Evolutionary conservation across 2,113 vertebrate species (phyloP).

Genomic region (Neolamprologus variostigma): DNA sequence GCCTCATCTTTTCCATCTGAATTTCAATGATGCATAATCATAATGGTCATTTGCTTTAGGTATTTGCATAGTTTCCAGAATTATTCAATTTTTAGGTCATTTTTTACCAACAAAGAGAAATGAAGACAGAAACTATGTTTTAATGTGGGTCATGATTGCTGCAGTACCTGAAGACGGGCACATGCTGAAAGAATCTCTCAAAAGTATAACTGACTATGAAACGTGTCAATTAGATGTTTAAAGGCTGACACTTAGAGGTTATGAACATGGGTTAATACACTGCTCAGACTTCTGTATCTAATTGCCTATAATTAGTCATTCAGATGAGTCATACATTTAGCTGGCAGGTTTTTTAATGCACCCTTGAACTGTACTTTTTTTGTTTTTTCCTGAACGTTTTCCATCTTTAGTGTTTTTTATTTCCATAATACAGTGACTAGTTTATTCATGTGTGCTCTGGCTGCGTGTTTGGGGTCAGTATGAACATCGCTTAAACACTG

Average conservation of each 20-base stretch:
- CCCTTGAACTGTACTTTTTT: background rate
- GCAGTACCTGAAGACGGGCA: background rate
- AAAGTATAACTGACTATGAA: background rate
- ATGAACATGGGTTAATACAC: background rate
- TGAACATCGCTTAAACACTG: background rate
- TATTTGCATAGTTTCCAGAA: conserved; percentile 58
- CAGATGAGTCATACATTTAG: background rate
- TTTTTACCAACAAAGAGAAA: conserved; percentile 36
- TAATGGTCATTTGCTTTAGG: conserved; percentile 59
- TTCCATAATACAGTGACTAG: background rate
- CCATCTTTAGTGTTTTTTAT: background rate
- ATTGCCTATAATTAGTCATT: background rate
- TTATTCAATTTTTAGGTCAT: conserved; percentile 58
- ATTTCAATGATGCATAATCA: conserved; percentile 66
- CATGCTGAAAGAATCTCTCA: background rate
- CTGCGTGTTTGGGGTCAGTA: background rate
- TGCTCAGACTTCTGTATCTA: background rate
- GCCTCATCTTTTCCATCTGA: conserved; percentile 64
- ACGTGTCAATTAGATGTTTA: background rate
- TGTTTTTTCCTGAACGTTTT: background rate
- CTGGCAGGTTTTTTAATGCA: background rate
- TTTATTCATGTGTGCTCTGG: background rate
- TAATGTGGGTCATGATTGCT: conserved; percentile 11
- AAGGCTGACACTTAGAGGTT: background rate
- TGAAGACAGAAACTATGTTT: conserved; percentile 22